Base-by-base conservation (phyloP, 1,140 invertebrate species). In the Drosophila biarmipes region DNA sequence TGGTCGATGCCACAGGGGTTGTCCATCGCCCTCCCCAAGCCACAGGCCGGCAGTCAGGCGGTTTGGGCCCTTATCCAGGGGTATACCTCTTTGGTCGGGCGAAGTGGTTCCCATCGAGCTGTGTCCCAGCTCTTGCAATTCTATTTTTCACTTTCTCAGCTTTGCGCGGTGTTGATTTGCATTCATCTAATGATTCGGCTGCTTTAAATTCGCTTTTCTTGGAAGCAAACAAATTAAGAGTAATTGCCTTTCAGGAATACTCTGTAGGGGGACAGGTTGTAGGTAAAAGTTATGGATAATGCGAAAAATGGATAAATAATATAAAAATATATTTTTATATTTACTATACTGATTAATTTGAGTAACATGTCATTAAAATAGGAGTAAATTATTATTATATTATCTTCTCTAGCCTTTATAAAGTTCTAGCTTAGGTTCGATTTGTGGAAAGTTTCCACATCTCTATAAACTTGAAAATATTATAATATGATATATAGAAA, bases 91-190 rank as follows among this genome's bases (percentile, higher is more conserved):
- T 19, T 42, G 1, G 8, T 3, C 11, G 3, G 14, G 8, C 42
- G 2, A 12, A n/a, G 2, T 15, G n/a, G 24, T 48, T 27, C 10
- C 24, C 10, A 52, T 52, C 37, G 17, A 35, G 24, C 10, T 27
- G 14, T 14, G 4, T 27, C n/a, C 4, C 12, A 7, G 21, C 15
- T 48, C 35, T 34, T 51, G 55, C 55, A 27, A 53, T 12, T 10
- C 37, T 27, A 61, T 61, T 61, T 29, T 61, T 61, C 15, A 61
- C 35, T 61, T 61, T 61, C 17, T 12, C 52, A 31, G 24, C 29
- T 1, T 43, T 29, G 15, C 8, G 12, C n/a, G 15, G 27, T 49
- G 17, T 57, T 61, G 27, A 56, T 45, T 56, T 56, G 5, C 54
- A 42, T 21, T n/a, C 27, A 19, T 45, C 54, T 56, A 56, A 46